phyloP scores from a whole-genome alignment of 2,888 invertebrate species.

The Lagria hirta region DNA sequence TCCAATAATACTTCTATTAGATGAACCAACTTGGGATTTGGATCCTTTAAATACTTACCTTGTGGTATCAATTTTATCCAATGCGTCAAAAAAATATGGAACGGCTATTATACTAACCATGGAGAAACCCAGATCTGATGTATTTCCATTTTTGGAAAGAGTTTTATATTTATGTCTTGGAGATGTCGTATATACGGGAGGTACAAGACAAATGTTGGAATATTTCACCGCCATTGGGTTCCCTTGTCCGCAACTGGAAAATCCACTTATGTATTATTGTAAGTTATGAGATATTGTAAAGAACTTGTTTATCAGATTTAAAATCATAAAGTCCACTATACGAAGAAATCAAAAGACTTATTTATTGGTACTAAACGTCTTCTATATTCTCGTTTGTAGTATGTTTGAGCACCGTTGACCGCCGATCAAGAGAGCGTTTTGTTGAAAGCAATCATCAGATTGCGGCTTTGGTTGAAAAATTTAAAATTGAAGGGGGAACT shows the following conservation, averaged over 20 bases:
- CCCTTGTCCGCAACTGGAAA: slow-evolving; percentile 94
- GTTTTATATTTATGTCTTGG: slow-evolving; percentile 89
- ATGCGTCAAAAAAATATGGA: slow-evolving; percentile 85
- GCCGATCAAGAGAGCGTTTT: slow-evolving; percentile 85
- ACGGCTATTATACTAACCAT: slow-evolving; percentile 88
- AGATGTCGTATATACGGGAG: slow-evolving; percentile 89
- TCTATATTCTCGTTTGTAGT: slow-evolving; percentile 57
- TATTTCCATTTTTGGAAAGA: slow-evolving; percentile 91
- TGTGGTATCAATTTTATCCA: slow-evolving; percentile 90
- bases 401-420: slow-evolving; percentile 74
- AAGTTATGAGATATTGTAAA: slow-evolving; percentile 56
- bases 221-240: slow-evolving; percentile 96
- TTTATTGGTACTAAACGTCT: slow-evolving; percentile 1
- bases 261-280: slow-evolving; percentile 98
- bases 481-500: slow-evolving; percentile 80
- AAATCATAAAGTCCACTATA: no score
- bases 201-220: slow-evolving; percentile 87
- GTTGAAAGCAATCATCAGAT: slow-evolving; percentile 93
- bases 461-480: slow-evolving; percentile 86
- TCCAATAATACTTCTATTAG: slow-evolving; percentile 85
- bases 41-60: slow-evolving; percentile 95
- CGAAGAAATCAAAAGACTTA: no score
- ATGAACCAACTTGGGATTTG: slow-evolving; percentile 92
- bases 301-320: no score
- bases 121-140: slow-evolving; percentile 92